These are phyloP conservation scores for Chymomyza amoena DNA, from an alignment of 2,888 invertebrate species.

Conservation along the genomic window DNA sequence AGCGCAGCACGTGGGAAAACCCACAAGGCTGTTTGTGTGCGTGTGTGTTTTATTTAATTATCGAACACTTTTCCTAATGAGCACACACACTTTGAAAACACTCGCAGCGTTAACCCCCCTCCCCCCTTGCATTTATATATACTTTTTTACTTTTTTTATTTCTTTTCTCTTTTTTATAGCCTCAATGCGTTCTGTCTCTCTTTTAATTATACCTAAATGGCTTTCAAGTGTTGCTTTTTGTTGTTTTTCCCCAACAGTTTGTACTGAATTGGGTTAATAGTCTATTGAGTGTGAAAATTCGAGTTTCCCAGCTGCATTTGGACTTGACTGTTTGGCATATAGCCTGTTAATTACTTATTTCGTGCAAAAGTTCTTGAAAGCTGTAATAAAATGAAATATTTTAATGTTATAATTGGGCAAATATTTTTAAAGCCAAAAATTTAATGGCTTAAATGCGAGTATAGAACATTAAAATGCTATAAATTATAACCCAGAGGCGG, in stretches of 20 bases:
- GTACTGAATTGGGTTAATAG: constrained; percentile 57
- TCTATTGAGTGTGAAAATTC: constrained; percentile 4
- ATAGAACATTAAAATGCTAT: background rate
- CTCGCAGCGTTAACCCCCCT: background rate
- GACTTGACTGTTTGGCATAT: background rate
- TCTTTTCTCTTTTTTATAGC: constrained; percentile 49
- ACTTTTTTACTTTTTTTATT: constrained; percentile 22
- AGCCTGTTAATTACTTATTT: background rate
- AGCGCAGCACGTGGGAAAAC: background rate
- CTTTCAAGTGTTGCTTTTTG: constrained; percentile 45
- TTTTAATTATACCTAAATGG: constrained; percentile 46
- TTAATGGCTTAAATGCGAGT: background rate
- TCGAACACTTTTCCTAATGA: constrained; percentile 43
- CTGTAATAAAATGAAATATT: background rate
- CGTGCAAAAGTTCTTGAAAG: background rate
- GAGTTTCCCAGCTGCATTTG: background rate
- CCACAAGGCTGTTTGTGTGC: background rate
- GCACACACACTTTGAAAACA: constrained; percentile 20
- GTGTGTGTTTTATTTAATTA: constrained; percentile 35
- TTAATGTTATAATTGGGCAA: background rate
- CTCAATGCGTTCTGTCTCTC: background rate
- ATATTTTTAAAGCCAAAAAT: background rate
- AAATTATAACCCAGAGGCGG: background rate
- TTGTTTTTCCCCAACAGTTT: constrained; percentile 9
- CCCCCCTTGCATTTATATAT: background rate